A percentile compares a stretch with the other conserved stretches of the same genome.
These are phyloP conservation scores for Eupithecia tripunctaria DNA, from an alignment of 2,888 invertebrate genomes.

Conservation along the genomic window DNA sequence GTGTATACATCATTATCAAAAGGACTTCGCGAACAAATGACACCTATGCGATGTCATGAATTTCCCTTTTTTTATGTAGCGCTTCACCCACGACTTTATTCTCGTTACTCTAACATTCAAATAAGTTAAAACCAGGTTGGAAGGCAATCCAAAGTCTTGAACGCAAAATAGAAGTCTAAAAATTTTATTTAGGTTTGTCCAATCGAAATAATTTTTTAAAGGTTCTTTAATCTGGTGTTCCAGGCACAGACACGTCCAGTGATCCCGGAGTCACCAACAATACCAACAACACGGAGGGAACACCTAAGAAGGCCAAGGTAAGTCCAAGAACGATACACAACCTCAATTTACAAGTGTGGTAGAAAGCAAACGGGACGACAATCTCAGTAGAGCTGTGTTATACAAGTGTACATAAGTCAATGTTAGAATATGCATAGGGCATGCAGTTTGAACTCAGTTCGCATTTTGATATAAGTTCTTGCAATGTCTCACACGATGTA, in stretches of 20 bases:
- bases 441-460: conserved; percentile 65
- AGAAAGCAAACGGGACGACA: conserved; percentile 49
- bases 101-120: no score
- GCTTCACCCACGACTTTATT: not conserved
- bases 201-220: not conserved
- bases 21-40: no score
- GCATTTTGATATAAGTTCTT: conserved; percentile 54
- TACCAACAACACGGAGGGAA: conserved; percentile 78
- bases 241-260: conserved; percentile 81
- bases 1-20: not conserved
- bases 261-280: conserved; percentile 67
- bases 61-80: not conserved
- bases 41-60: not conserved
- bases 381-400: conserved; percentile 59
- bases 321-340: conserved; percentile 40
- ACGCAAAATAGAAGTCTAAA: not conserved
- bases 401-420: conserved; percentile 69
- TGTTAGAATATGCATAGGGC: conserved; percentile 66
- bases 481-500: conserved; percentile 47
- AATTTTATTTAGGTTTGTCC: not conserved
- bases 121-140: not conserved
- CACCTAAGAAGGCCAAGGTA: conserved; percentile 80
- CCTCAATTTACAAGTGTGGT: conserved; percentile 59
- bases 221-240: conserved; percentile 14
- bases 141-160: not conserved